A percentile compares a stretch with the other conserved stretches of the same genome.
Conservation (phyloP, 2,113 vertebrate genomes). For the Hippocampus guttulatus region DNA sequence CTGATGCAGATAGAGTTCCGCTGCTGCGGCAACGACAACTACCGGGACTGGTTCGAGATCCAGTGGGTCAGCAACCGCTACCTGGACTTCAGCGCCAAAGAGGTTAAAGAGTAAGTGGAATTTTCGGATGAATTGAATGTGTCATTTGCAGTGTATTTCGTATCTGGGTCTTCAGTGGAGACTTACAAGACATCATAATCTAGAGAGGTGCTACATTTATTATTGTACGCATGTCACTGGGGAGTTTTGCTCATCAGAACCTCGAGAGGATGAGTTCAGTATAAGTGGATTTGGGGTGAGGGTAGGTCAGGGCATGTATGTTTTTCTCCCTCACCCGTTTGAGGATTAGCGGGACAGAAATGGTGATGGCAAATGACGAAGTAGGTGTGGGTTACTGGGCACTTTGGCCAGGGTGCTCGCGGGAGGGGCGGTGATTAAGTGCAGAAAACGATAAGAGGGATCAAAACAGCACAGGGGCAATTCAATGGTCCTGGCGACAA, state of each 20-base stretch:
- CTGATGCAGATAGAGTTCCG: conserved; percentile 95
- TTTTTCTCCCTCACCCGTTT: conserved; percentile 12
- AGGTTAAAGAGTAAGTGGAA: conserved; percentile 95
- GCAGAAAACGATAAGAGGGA: conserved; percentile 19
- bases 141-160: background rate
- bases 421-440: conserved; percentile 23
- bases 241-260: too few relatives aligned
- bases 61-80: conserved; percentile 99
- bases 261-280: conserved; percentile 10
- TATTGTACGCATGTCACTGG: too few relatives aligned
- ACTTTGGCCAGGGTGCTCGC: conserved; percentile 25
- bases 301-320: conserved; percentile 27
- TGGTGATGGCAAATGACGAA: background rate
- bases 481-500: background rate
- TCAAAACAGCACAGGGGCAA: conserved; percentile 9
- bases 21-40: conserved; percentile 93
- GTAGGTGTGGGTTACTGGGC: conserved; percentile 27
- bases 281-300: conserved; percentile 50
- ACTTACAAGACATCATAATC: too few relatives aligned
- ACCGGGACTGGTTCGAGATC: conserved; percentile 96
- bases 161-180: too few relatives aligned
- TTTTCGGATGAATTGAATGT: background rate
- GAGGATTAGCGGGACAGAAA: conserved; percentile 34
- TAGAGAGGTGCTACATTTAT: too few relatives aligned
- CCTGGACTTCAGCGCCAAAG: conserved; percentile 92